A percentile compares a stretch with the other conserved stretches of the same genome.
These are phyloP conservation scores for Ascidia mentula DNA, from an alignment of 23 tunicate genomes.

Conservation along the genomic window DNA sequence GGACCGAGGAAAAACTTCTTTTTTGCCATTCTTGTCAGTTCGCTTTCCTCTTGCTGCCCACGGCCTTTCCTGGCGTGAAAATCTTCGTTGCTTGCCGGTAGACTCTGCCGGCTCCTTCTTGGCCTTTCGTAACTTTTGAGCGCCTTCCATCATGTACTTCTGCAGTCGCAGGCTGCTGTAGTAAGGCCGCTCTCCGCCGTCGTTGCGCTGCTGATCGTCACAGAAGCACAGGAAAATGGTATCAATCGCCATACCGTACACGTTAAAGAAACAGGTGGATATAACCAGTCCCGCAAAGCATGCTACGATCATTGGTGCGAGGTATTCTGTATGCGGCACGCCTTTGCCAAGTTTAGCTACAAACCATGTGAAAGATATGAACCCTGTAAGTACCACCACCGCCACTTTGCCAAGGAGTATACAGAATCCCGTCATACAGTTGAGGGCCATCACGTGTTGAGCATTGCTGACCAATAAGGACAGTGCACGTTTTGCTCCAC, in stretches of 20 bases:
- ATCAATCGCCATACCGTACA: constrained; percentile 70
- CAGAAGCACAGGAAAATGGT: constrained; percentile 89
- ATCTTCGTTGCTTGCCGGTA: not conserved
- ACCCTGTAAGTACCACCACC: constrained; percentile 31
- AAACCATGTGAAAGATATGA: constrained; percentile 35
- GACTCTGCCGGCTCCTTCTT: not conserved
- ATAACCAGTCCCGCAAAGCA: constrained; percentile 52
- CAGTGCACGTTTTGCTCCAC: constrained; percentile 59
- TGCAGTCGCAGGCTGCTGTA: constrained; percentile 63
- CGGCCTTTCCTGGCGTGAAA: not conserved
- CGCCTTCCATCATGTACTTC: constrained; percentile 32
- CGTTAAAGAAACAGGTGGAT: constrained; percentile 61
- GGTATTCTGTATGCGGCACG: constrained; percentile 26
- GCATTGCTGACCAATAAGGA: constrained; percentile 60
- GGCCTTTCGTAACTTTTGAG: not conserved
- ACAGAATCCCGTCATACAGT: constrained; percentile 72
- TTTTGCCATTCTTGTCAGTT: constrained; percentile 4
- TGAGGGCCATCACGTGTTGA: constrained; percentile 65
- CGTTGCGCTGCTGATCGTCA: constrained; percentile 82
- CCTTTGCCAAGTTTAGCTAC: constrained; percentile 13
- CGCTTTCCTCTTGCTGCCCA: not conserved
- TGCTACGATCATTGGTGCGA: constrained; percentile 37
- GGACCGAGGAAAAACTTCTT: not conserved
- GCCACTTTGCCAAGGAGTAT: constrained; percentile 53
- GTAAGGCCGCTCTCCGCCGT: constrained; percentile 86